phyloP scores from a whole-genome alignment of 1,140 invertebrate species.

The Bathynomus jamesi region DNA sequence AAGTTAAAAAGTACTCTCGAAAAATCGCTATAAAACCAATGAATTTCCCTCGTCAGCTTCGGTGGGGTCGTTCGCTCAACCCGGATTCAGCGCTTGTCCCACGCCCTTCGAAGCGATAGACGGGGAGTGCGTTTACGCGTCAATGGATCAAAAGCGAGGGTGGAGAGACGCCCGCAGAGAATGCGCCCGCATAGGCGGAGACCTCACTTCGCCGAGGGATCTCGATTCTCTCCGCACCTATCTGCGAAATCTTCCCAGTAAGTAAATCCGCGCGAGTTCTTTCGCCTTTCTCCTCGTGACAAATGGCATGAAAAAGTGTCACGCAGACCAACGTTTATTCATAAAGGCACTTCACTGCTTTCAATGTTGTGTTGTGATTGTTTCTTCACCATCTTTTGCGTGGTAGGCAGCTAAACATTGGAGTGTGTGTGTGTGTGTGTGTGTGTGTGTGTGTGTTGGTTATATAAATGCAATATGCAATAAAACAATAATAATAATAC shows the following conservation, averaged over 20 bases:
- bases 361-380: too few relatives aligned
- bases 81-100: constrained; percentile 27
- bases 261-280: too few relatives aligned
- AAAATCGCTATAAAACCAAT: background rate
- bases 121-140: constrained; percentile 27
- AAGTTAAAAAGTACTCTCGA: background rate
- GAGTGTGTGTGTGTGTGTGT: too few relatives aligned
- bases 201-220: constrained; percentile 28
- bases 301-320: too few relatives aligned
- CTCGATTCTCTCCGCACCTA: constrained; percentile 17
- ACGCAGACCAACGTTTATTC: too few relatives aligned
- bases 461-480: too few relatives aligned
- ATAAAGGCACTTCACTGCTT: too few relatives aligned
- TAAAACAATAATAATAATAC: too few relatives aligned
- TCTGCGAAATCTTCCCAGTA: constrained; percentile 16
- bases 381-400: too few relatives aligned
- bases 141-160: constrained; percentile 15
- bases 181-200: constrained; percentile 23
- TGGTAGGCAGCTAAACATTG: too few relatives aligned
- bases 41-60: background rate
- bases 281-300: too few relatives aligned
- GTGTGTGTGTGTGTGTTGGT: too few relatives aligned
- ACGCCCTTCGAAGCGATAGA: constrained; percentile 20
- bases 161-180: constrained; percentile 31
- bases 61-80: constrained; percentile 1